These are phyloP conservation scores for Tetraneura akinire DNA, from an alignment of 1,140 invertebrate genomes.

Conservation along the genomic window DNA sequence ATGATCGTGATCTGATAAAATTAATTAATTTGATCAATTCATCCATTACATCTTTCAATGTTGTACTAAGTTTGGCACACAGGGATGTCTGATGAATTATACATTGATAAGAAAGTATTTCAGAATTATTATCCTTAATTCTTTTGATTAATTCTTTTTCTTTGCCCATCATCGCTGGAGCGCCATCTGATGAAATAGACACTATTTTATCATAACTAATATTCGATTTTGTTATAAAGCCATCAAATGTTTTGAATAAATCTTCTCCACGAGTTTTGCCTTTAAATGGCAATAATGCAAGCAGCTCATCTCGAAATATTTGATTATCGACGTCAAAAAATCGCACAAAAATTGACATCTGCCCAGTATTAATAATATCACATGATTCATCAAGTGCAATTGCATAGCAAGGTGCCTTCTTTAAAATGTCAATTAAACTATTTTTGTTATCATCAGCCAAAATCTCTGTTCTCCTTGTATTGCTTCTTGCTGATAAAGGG, in stretches of 20 bases:
- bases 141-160: no score
- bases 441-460: conserved; percentile 24
- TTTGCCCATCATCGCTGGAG: no score
- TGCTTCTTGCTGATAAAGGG: neutral
- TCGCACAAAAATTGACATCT: conserved; percentile 56
- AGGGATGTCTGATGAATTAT: conserved; percentile 57
- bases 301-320: conserved; percentile 55
- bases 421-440: conserved; percentile 18
- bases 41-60: conserved; percentile 55
- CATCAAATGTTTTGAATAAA: conserved; percentile 56
- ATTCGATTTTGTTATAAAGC: conserved; percentile 55
- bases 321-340: conserved; percentile 54
- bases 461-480: conserved; percentile 38
- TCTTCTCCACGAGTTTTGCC: conserved; percentile 56
- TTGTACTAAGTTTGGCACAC: conserved; percentile 56
- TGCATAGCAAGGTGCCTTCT: neutral
- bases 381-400: conserved; percentile 56
- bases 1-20: conserved; percentile 42
- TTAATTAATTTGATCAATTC: conserved; percentile 55
- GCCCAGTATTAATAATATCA: conserved; percentile 56
- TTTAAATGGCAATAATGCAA: conserved; percentile 55
- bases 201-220: conserved; percentile 55
- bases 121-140: conserved; percentile 32
- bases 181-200: no score
- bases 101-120: conserved; percentile 56